Base-by-base conservation (phyloP, 1,140 invertebrate species). In the Scaptomyza pallida region DNA sequence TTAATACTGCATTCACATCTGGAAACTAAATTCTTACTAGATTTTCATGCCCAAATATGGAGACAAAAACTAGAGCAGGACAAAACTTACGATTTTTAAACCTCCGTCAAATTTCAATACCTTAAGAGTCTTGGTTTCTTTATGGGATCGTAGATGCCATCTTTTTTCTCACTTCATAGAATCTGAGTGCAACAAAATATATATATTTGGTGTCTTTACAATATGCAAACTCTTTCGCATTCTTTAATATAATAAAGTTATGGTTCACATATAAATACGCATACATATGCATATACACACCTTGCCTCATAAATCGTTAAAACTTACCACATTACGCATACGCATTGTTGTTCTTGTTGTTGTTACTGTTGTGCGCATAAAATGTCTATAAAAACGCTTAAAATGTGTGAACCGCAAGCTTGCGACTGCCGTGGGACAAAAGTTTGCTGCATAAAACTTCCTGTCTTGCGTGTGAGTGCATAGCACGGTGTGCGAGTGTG, bases 331-430 rank as follows among this genome's bases (percentile, higher is more conserved):
- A 80, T 80, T 75, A 80, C 67, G 78, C 70, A 81, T 82, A 82
- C 78, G 70, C n/a, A n/a, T n/a, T n/a, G n/a, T n/a, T n/a, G n/a
- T n/a, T n/a, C n/a, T 55, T 51, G 77, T 72, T 71, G 76, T 68
- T 65, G 59, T 50, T 68, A 13, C 62, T 65, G 54, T 43, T 60
- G 10, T 54, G 76, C 69, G 72, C 73, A 81, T 73, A 80, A 80
- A 80, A 79, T 80, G 69, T 81, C 68, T 77, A 80, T 80, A 80
- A 80, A 81, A 81, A 73, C 73, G 78, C 57, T 77, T 80, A 77
- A 81, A 80, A 77, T 80, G 78, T 77, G 78, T 67, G 55, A 77
- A 67, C 44, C 52, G 40, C 19, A 59, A 35, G 12, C n/a, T 26
- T 10, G 45, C 54, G 23, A 48, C 50, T 17, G 35, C 23, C 33